Conservation (phyloP, 2,113 vertebrate genomes). For the Phaetusa simplex region DNA sequence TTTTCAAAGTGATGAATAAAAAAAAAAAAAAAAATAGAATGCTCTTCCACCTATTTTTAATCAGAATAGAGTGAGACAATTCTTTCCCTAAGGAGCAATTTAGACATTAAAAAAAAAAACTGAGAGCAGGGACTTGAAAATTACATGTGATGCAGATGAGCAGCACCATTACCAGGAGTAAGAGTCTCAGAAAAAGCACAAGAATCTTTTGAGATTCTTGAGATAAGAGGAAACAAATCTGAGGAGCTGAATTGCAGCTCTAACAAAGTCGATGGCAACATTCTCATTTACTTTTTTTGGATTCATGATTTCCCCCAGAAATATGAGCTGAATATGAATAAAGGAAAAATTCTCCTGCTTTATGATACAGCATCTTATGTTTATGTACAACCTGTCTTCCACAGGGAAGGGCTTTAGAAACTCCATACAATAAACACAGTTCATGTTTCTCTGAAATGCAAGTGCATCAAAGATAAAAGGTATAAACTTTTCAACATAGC, state of each 20-base stretch:
- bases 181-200: neutral
- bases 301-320: neutral
- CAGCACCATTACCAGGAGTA: rapidly evolving
- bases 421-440: neutral
- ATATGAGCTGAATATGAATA: neutral
- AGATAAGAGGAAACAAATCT: neutral
- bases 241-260: neutral
- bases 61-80: neutral
- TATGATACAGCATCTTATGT: neutral
- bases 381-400: neutral
- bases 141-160: neutral
- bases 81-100: neutral
- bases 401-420: neutral
- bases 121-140: neutral
- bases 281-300: neutral
- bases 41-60: neutral
- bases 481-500: neutral
- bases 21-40: neutral
- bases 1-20: neutral
- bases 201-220: neutral
- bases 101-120: neutral
- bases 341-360: neutral
- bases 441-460: neutral
- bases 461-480: neutral
- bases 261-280: neutral